Evolutionary conservation across 2,797 vertebrate genomes (phyloP).

Genomic region (Coendou prehensilis): DNA sequence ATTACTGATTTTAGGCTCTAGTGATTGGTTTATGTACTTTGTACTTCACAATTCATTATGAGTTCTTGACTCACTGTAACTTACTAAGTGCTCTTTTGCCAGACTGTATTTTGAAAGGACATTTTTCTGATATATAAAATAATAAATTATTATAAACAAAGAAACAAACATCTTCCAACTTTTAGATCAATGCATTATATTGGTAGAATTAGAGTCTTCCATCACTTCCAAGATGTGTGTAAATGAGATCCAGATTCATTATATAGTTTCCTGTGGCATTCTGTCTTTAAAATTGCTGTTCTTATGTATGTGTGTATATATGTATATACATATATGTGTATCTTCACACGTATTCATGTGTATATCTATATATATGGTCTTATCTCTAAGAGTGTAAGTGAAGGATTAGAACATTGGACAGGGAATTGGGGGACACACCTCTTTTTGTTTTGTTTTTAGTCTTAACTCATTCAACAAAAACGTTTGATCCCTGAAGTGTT

Average conservation of each 20-base stretch:
- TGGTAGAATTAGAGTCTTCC: constrained; percentile 23
- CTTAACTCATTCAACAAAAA: constrained; percentile 51
- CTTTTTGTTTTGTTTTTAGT: constrained; percentile 25
- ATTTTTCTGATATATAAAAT: constrained; percentile 56
- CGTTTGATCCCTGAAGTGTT: constrained; percentile 36
- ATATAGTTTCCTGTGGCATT: not conserved
- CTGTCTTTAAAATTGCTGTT: constrained; percentile 49
- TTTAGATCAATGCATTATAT: constrained; percentile 4
- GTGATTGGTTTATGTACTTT: constrained; percentile 32
- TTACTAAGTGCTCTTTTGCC: constrained; percentile 42
- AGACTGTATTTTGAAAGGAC: constrained; percentile 21
- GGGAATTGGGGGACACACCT: not conserved
- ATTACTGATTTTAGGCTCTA: not conserved
- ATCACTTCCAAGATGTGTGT: not conserved
- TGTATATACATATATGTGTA: not conserved
- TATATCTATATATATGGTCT: not conserved
- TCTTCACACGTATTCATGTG: not conserved
- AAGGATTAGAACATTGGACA: not conserved
- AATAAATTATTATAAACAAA: constrained; percentile 32
- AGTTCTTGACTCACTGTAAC: not conserved
- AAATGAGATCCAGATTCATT: not conserved
- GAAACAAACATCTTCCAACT: constrained; percentile 34
- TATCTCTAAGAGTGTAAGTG: constrained; percentile 26
- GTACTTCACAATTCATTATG: constrained; percentile 30
- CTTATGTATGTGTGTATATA: not conserved